Evolutionary conservation across 2,113 vertebrate species (phyloP).

Genomic region (Alectura lathami): DNA sequence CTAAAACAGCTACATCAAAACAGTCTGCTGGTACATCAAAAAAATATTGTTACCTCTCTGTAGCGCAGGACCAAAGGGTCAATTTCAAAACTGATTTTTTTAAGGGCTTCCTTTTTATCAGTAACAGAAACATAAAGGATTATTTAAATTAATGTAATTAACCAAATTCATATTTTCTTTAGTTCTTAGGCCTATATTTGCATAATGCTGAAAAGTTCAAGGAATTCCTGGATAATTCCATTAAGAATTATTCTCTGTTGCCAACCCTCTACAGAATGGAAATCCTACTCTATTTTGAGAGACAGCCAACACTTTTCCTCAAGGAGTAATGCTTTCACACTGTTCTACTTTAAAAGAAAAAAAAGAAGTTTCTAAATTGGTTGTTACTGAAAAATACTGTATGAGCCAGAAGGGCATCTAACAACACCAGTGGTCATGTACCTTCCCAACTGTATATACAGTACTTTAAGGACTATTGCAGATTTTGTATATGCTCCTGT

Average conservation of each 20-base stretch:
- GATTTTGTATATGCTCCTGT: not conserved
- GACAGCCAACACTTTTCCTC: not conserved
- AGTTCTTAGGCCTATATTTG: not conserved
- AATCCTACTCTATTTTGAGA: not conserved
- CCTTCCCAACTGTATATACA: not conserved
- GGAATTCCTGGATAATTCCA: slow-evolving; percentile 1
- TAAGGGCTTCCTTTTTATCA: not conserved
- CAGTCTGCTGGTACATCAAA: not conserved
- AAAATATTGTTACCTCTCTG: not conserved
- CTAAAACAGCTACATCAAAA: not conserved
- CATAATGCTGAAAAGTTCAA: not conserved
- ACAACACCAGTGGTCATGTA: not conserved
- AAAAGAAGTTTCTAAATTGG: not conserved
- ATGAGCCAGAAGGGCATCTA: not conserved
- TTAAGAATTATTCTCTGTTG: not conserved
- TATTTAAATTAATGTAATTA: not conserved
- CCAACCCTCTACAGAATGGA: slow-evolving; percentile 7
- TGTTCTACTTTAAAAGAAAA: not conserved
- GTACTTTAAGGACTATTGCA: not conserved
- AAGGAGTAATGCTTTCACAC: not conserved
- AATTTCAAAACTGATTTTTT: not conserved
- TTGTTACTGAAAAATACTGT: not conserved
- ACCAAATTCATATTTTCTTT: not conserved
- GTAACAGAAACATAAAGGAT: not conserved
- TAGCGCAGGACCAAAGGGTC: not conserved